Base-by-base conservation (phyloP, 2,113 vertebrate species). In the Aegypius monachus region DNA sequence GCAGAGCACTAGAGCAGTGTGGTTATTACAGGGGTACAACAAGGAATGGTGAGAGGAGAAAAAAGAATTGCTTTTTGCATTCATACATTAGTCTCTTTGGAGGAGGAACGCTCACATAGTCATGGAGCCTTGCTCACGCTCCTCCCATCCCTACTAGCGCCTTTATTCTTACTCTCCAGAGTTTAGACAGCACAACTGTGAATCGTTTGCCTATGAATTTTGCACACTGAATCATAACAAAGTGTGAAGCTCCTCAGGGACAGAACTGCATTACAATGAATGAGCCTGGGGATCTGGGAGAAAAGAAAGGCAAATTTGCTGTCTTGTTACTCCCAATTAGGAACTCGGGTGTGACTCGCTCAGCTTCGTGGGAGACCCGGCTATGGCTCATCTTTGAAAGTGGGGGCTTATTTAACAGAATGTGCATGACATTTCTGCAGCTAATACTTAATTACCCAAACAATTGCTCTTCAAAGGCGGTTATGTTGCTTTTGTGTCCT, bases 401-500 rank as follows among this genome's bases (percentile, higher is more conserved):
- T 1, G 1, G 48, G 16, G 13, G 2, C 22, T 50, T 47, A 15
- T 80, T 71, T 50, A 89, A 21, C 32, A 48, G 27, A 27, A n/a
- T 0, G 2, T 15, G 38, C 3, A 1, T 3, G 23, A 40, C 18
- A 21, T 65, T 66, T 56, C 70, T 79, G 66, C 40, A 79, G 40
- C 59, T 47, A 11, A 32, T 22, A 4, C 8, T 6, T 56, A 32
- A 58, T 58, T 62, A 56, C 52, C 15, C 47, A 29, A 56, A 45
- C n/a, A 48, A 34, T 16, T n/a, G 38, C 34, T 73, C 38, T 62
- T 53, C 62, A 38, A n/a, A 62, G 52, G 42, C 34, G 16, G 36
- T 23, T 22, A 22, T 1, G 0, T 4, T 7, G 1, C 31, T 67
- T 59, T 53, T 0, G 0, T 48, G 23, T 62, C n/a, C 34, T 43